phyloP scores from a whole-genome alignment of 2,797 vertebrate genomes.

The Phataginus tetradactyla region DNA sequence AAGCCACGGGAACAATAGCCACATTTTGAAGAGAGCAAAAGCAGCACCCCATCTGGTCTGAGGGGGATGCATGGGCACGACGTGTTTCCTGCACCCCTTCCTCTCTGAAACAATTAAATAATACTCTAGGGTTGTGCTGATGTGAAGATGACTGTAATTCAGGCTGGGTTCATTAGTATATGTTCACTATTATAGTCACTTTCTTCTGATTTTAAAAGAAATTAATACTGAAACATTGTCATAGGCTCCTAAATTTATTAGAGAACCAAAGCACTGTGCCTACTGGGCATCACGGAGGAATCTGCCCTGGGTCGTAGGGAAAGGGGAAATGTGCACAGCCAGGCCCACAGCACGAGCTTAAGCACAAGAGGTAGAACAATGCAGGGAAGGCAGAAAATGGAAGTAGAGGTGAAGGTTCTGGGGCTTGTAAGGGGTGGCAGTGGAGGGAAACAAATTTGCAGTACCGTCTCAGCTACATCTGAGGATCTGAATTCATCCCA shows the following conservation, averaged over 20 bases:
- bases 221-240: background rate
- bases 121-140: background rate
- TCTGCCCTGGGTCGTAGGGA: accelerated
- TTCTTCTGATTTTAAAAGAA: background rate
- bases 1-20: background rate
- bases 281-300: background rate
- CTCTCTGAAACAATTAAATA: background rate
- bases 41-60: background rate
- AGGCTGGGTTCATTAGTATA: background rate
- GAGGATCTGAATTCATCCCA: accelerated
- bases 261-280: background rate
- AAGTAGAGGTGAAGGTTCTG: background rate
- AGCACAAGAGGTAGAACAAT: background rate
- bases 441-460: background rate
- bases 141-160: background rate
- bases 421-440: too few species aligned
- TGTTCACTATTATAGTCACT: background rate
- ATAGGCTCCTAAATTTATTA: background rate
- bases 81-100: background rate
- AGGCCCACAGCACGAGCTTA: accelerated
- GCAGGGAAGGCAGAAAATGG: background rate
- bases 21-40: background rate
- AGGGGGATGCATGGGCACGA: accelerated
- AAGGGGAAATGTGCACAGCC: background rate
- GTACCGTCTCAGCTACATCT: background rate